Base-by-base conservation (phyloP, 2,113 vertebrate species). In the Lanius collurio region DNA sequence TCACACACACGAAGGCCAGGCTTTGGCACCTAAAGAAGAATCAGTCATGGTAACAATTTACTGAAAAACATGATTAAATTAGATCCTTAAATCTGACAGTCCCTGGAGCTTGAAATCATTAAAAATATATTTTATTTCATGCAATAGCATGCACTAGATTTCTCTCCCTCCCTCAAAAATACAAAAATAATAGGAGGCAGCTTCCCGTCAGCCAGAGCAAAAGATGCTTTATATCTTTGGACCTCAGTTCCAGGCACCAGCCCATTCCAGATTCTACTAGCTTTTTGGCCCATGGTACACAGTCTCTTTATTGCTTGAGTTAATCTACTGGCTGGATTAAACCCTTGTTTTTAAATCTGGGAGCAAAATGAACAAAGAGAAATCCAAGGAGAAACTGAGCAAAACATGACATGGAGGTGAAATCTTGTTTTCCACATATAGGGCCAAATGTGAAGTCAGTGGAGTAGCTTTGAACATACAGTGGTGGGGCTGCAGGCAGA, bases 391-490 rank as follows among this genome's bases (percentile, higher is more conserved):
- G 77, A 84, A 90, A 90, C 33, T 81, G 86, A 92, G 92, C 68
- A 94, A 87, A 96, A 81, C 83, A 75, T 71, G 68, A 94, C 82
- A 89, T 1, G 2, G 69, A 93, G 74, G 44, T 96, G 95, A 96
- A 92, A 93, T 95, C 76, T 83, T 95, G 73, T 97, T 97, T 97
- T 97, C 95, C 95, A 92, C 42, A 31, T 57, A 6, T 28, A 49
- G 64, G 86, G 94, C 95, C 95, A 95, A 95, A 94, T 94, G 90
- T 96, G 94, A 96, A 94, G 86, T 97, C 90, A 96, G 94, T 71
- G 68, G 52, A 92, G 73, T 57, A 46, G 64, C 57, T 83, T 41
- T 90, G 76, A 93, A 71, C 21, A 47, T 69, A 33, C 49, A 76
- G 52, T 59, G 67, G 60, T 83, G 80, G 73, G 85, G 55, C 53